Percentiles rank a stretch among this genome's conserved stretches.
phyloP scores from a whole-genome alignment of 2,113 vertebrate species.

The Procavia capensis region DNA sequence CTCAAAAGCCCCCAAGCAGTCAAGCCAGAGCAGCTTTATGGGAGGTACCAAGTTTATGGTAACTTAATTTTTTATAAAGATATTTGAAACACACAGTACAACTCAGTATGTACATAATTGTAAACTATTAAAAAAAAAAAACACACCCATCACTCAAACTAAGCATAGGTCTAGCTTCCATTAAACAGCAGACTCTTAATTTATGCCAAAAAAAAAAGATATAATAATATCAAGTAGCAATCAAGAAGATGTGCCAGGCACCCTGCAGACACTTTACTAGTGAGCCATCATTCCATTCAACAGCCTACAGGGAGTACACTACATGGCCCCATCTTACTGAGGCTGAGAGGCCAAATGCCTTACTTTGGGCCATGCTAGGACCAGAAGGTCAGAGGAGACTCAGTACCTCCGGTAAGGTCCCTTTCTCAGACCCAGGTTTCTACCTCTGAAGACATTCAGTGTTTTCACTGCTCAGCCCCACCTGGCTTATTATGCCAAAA shows the following conservation, averaged over 20 bases:
- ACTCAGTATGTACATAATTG: background rate
- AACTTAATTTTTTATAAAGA: background rate
- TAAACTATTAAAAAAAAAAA: background rate
- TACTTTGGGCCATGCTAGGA: background rate
- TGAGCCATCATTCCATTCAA: background rate
- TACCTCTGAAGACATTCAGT: background rate
- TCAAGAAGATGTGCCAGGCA: background rate
- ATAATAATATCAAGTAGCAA: background rate
- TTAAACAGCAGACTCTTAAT: background rate
- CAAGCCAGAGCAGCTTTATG: background rate
- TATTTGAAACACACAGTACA: background rate
- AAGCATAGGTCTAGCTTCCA: background rate
- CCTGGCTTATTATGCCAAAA: background rate
- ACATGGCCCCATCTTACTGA: background rate
- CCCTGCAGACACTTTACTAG: background rate
- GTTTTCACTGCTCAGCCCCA: background rate
- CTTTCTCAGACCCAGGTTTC: slow-evolving; percentile 6
- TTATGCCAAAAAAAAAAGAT: background rate
- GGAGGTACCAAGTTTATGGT: background rate
- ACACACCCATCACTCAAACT: background rate
- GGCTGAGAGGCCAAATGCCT: background rate
- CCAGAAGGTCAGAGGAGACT: background rate
- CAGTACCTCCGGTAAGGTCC: background rate
- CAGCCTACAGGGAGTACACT: background rate
- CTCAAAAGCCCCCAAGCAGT: background rate